Base-by-base conservation (phyloP, 2,797 vertebrate species). In the Rhinophrynus dorsalis region DNA sequence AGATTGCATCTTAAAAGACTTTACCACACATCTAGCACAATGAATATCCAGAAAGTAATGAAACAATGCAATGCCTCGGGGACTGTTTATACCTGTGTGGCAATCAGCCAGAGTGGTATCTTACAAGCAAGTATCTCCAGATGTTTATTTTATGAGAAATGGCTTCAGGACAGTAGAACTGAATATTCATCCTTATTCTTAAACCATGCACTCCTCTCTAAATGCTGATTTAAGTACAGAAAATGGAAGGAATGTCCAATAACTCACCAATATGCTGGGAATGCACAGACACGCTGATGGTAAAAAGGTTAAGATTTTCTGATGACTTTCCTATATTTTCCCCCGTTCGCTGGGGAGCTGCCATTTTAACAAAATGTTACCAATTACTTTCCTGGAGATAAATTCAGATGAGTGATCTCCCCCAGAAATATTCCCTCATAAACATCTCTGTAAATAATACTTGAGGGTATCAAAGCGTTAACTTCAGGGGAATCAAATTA, bases 121-220 rank as follows among this genome's bases (percentile, higher is more conserved):
- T 72, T 65, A 58, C 68, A 40, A 32, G 24, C 60, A 27, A 57
- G 60, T 57, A 58, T 58, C 52, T 72, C 60, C 68, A 64, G 68
- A 72, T 64, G 68, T 72, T 72, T 37, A 37, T 45, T 70, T 70
- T 62, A 65, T 72, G 61, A 58, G 60, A 20, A 51, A 72, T 58
- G 24, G 60, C 68, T 64, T 32, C 60, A 40, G 68, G 68, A 72
- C 68, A 58, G 40, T 9, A 57, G 57, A 52, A 58, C 38, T 72
- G 68, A 65, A 51, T 72, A 72, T 72, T 72, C 50, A 70, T 54
- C 37, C 67, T 13, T 47, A 45, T 62, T 62, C 47, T 61, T 5
- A 54, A 20, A 20, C 45, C 51, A 17, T 48, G 30, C 32, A 26
- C 68, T 55, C 35, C 52, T 30, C 40, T 57, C 20, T 32, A 47